A percentile compares a stretch with the other conserved stretches of the same genome.
phyloP scores from a whole-genome alignment of 2,797 vertebrate species.

The Sebastiscus tertius region DNA sequence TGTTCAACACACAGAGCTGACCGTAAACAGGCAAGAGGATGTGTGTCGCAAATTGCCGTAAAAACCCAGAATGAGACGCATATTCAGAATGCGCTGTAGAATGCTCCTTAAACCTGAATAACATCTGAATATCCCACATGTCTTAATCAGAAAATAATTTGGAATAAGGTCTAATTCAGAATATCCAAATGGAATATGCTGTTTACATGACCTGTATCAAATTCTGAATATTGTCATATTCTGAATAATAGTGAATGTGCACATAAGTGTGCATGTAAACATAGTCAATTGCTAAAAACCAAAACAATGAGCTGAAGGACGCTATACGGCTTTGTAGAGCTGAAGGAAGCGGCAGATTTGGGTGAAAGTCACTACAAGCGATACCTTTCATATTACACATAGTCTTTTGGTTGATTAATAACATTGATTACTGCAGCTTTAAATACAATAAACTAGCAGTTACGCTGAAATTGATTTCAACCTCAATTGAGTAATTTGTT shows the following conservation, averaged over 20 bases:
- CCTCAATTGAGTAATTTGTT: neutral
- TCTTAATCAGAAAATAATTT: too few relatives aligned
- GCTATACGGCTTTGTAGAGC: too few relatives aligned
- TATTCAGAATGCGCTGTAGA: fast-evolving
- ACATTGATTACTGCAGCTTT: neutral
- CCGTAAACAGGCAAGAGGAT: neutral
- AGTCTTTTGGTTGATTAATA: neutral
- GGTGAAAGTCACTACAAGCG: neutral
- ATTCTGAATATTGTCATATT: too few relatives aligned
- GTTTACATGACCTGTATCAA: too few relatives aligned
- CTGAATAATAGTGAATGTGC: too few relatives aligned
- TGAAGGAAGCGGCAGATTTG: neutral
- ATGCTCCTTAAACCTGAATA: too few relatives aligned
- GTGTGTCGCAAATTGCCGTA: neutral
- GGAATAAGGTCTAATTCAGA: too few relatives aligned
- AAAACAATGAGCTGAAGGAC: neutral
- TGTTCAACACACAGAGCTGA: too few relatives aligned
- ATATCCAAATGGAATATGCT: too few relatives aligned
- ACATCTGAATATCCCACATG: too few relatives aligned
- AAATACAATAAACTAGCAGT: neutral
- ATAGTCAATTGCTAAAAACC: neutral
- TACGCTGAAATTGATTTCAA: neutral
- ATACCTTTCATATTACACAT: neutral
- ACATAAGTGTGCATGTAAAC: too few relatives aligned
- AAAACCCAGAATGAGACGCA: too few relatives aligned